These are phyloP conservation scores for Malurus leucopterus DNA, from an alignment of 2,797 vertebrate genomes.

Conservation along the genomic window DNA sequence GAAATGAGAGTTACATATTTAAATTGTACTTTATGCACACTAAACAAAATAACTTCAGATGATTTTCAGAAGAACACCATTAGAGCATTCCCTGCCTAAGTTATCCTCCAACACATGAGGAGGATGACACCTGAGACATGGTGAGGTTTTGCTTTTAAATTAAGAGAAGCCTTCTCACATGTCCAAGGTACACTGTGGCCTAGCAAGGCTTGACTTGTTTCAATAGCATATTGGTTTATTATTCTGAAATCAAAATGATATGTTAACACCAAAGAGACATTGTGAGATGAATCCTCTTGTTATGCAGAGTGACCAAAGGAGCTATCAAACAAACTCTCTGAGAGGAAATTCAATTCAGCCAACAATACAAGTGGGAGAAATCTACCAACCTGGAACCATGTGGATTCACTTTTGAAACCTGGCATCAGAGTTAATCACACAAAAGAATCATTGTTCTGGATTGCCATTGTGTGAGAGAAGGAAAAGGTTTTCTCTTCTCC, in stretches of 20 bases:
- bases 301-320: not conserved
- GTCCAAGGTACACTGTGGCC: not conserved
- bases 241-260: not conserved
- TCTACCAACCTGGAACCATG: not conserved
- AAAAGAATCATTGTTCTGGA: not conserved
- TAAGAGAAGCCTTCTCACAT: not conserved
- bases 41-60: not conserved
- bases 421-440: not conserved
- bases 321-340: not conserved
- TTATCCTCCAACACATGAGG: not conserved
- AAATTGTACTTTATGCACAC: not conserved
- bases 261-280: not conserved
- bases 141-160: not conserved
- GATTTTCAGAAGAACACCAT: not conserved
- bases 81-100: not conserved
- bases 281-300: not conserved
- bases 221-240: not conserved
- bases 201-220: not conserved
- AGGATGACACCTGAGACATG: not conserved
- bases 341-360: not conserved
- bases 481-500: not conserved
- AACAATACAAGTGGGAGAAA: not conserved
- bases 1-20: not conserved
- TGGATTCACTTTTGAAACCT: not conserved
- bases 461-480: not conserved